Evolutionary conservation across 1,140 invertebrate genomes (phyloP).

Genomic region (Caerostris darwini): DNA sequence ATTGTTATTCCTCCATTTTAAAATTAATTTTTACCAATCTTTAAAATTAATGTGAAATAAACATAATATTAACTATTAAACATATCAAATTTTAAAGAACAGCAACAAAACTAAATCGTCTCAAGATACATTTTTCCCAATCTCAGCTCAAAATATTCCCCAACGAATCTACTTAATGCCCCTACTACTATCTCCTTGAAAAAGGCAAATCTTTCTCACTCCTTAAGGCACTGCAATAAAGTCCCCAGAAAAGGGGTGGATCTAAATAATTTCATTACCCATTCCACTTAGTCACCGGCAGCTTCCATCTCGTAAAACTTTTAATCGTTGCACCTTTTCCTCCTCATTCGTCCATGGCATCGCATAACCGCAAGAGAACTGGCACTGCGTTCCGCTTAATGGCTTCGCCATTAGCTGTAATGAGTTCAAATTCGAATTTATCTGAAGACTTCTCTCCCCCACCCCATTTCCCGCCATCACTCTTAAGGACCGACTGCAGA

Average conservation of each 20-base stretch:
- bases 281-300: slow-evolving; percentile 43
- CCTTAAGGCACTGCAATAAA: slow-evolving; percentile 19
- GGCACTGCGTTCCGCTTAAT: slow-evolving; percentile 40
- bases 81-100: too few relatives aligned
- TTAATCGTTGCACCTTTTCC: slow-evolving; percentile 29
- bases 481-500: slow-evolving; percentile 22
- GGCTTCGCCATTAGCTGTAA: slow-evolving; percentile 54
- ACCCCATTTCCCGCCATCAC: background rate
- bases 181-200: background rate
- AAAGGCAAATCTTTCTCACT: background rate
- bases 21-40: too few relatives aligned
- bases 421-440: slow-evolving; percentile 72
- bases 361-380: background rate
- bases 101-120: too few relatives aligned
- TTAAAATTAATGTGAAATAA: too few relatives aligned
- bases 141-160: background rate
- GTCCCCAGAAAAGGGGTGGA: background rate
- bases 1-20: too few relatives aligned
- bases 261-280: slow-evolving; percentile 70
- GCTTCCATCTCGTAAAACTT: slow-evolving; percentile 53
- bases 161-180: background rate
- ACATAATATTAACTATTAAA: too few relatives aligned
- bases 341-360: background rate
- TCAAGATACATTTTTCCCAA: background rate
- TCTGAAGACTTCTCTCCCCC: background rate